These are phyloP conservation scores for Dolomedes plantarius DNA, from an alignment of 2,888 invertebrate genomes.

Conservation along the genomic window DNA sequence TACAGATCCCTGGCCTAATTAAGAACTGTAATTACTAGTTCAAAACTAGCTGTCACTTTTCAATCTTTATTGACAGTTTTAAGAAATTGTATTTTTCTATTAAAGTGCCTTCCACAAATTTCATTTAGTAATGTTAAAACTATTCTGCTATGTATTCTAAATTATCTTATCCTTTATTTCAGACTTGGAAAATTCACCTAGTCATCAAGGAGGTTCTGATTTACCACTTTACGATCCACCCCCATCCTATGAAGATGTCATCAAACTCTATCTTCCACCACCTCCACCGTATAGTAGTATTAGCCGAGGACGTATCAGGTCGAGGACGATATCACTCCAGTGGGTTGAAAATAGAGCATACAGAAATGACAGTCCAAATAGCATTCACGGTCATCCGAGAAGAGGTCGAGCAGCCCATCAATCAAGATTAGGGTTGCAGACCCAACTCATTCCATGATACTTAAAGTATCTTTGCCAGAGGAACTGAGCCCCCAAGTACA, in stretches of 20 bases:
- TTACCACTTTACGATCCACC: conserved; percentile 84
- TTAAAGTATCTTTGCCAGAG: conserved; percentile 49
- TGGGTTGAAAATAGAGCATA: conserved; percentile 60
- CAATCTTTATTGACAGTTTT: too few relatives aligned
- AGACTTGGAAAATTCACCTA: conserved; percentile 73
- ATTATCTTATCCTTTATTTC: conserved; percentile 28
- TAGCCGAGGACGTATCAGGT: conserved; percentile 23
- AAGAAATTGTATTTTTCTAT: too few relatives aligned
- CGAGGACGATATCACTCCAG: conserved; percentile 18
- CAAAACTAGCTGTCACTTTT: too few relatives aligned
- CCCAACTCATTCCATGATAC: conserved; percentile 26
- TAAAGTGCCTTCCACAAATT: too few relatives aligned
- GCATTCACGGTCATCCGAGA: conserved; percentile 25
- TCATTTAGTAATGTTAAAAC: too few relatives aligned
- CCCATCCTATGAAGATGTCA: conserved; percentile 84
- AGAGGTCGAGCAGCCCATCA: conserved; percentile 15
- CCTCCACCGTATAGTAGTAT: conserved; percentile 70
- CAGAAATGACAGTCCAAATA: conserved; percentile 49
- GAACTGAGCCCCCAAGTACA: neutral
- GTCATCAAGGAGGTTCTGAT: conserved; percentile 80
- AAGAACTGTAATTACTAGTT: too few relatives aligned
- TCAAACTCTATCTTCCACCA: conserved; percentile 75
- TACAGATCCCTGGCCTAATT: too few relatives aligned
- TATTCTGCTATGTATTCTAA: too few relatives aligned
- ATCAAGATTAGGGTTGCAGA: conserved; percentile 26